These are phyloP conservation scores for Trididemnum clinides DNA, from an alignment of 23 tunicate genomes.

Conservation along the genomic window DNA sequence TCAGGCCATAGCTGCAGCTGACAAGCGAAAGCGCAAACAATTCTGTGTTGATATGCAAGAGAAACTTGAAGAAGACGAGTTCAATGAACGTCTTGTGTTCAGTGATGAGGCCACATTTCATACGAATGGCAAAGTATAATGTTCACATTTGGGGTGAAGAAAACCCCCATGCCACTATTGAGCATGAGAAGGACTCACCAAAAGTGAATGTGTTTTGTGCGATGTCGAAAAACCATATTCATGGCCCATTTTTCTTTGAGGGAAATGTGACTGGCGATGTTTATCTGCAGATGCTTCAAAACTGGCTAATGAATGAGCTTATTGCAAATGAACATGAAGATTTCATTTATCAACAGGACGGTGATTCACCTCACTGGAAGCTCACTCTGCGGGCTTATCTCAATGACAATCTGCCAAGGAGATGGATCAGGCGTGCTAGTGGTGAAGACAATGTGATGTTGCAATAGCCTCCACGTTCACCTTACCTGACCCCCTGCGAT, in stretches of 20 bases:
- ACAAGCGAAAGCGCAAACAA: slow-evolving; percentile 13
- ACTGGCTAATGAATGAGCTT: slow-evolving; percentile 16
- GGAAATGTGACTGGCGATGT: slow-evolving; percentile 29
- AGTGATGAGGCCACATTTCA: slow-evolving; percentile 9
- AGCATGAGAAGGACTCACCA: slow-evolving; percentile 25
- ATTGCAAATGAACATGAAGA: slow-evolving; percentile 21
- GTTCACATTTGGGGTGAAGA: slow-evolving; percentile 33
- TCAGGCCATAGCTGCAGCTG: slow-evolving; percentile 13
- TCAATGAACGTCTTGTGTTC: slow-evolving; percentile 15
- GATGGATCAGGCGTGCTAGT: slow-evolving; percentile 29
- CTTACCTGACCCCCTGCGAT: slow-evolving; percentile 37
- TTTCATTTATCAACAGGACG: slow-evolving; percentile 28
- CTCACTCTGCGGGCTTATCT: slow-evolving; percentile 22
- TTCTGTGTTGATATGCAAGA: slow-evolving; percentile 33
- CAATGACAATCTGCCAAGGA: slow-evolving; percentile 16
- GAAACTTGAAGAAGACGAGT: slow-evolving; percentile 42
- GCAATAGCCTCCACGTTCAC: slow-evolving; percentile 25
- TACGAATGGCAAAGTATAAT: slow-evolving; percentile 29
- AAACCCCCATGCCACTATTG: slow-evolving; percentile 29
- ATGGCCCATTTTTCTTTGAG: slow-evolving; percentile 29
- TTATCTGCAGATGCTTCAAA: slow-evolving; percentile 32
- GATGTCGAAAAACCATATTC: slow-evolving; percentile 20
- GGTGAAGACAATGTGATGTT: slow-evolving; percentile 17
- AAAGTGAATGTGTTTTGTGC: slow-evolving; percentile 34
- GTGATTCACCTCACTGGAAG: slow-evolving; percentile 38